Evolutionary conservation across 1,140 invertebrate species (phyloP), one percentile per base, ranked within the genome.

Genomic region (Drosophila saltans): DNA sequence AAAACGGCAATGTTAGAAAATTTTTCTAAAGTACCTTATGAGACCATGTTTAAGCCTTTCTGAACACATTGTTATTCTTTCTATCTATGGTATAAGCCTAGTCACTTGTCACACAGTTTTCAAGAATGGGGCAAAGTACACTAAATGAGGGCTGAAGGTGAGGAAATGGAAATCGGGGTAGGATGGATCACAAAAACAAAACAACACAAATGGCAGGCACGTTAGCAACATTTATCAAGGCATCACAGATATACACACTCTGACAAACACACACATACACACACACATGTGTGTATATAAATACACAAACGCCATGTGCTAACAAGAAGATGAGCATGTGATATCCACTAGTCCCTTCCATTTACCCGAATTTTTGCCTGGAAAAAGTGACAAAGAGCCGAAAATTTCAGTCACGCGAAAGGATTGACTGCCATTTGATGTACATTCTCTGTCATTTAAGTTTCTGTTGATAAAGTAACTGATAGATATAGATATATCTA

Each of bases 331-430:
- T 48, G 63, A 59, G 28, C 56, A 48, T 52, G 45, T 62, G 24
- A 48, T 52, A 52, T 24, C 45, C 24, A 52, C 45, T 52, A 52
- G 8, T 39, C 57, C 21, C 33, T 59, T 39, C 55, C 33, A 33
- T 36, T 6, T 57, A 57, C 30, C 56, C 30, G 3, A 33, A 21
- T 39, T 33, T 28, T 33, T 30, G 55, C 57, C 59, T 55, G 33
- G 36, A 43, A 43, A 57, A 65, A 74, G 72, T 86, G 83, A 88
- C 83, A 86, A 86, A 88, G 83, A 88, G 83, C 80, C 83, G 76
- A 88, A 77, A 88, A 88, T 88, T 86, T 88, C 56, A 86, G 83
- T 86, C 83, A 88, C 83, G 83, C 83, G 83, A 86, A 88, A 78
- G 83, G 83, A 86, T 86, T 86, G 81, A 83, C 88, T 82, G 80